phyloP scores from a whole-genome alignment of 1,140 invertebrate species.

The Drosophila nikananu region DNA sequence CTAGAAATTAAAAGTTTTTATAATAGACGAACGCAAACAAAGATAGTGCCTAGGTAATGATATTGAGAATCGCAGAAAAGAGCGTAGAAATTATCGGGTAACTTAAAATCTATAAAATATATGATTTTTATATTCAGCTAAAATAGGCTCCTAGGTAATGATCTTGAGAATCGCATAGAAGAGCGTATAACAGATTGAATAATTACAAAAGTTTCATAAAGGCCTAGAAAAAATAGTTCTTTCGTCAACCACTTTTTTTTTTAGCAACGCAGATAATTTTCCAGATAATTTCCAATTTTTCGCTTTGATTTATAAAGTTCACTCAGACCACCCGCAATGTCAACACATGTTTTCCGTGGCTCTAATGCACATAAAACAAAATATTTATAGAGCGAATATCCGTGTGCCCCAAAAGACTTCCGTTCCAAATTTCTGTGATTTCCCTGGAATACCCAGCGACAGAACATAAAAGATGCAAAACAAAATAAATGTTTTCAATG shows the following conservation, averaged over 20 bases:
- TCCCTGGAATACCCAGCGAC: constrained; percentile 15
- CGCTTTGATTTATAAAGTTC: neutral
- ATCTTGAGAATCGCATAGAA: neutral
- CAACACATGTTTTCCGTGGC: constrained; percentile 38
- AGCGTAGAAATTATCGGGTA: too few relatives aligned
- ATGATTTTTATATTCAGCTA: too few relatives aligned
- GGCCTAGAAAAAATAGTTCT: neutral
- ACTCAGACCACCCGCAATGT: constrained; percentile 21
- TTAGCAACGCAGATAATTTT: neutral
- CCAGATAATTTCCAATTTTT: neutral
- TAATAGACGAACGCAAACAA: neutral
- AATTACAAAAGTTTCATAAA: neutral
- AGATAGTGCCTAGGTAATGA: too few relatives aligned
- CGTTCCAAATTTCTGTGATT: constrained; percentile 30
- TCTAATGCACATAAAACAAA: constrained; percentile 26
- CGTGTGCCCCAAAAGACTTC: constrained; percentile 41
- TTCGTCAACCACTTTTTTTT: neutral
- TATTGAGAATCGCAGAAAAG: too few relatives aligned
- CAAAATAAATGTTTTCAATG: constrained; percentile 41
- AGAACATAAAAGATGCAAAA: constrained; percentile 22
- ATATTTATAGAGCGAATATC: constrained; percentile 41
- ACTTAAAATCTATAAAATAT: too few relatives aligned
- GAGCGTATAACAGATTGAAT: neutral
- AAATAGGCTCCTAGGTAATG: too few relatives aligned
- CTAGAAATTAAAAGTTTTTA: neutral